Evolutionary conservation across 2,113 vertebrate species (phyloP).

Genomic region (Plotosus lineatus): DNA sequence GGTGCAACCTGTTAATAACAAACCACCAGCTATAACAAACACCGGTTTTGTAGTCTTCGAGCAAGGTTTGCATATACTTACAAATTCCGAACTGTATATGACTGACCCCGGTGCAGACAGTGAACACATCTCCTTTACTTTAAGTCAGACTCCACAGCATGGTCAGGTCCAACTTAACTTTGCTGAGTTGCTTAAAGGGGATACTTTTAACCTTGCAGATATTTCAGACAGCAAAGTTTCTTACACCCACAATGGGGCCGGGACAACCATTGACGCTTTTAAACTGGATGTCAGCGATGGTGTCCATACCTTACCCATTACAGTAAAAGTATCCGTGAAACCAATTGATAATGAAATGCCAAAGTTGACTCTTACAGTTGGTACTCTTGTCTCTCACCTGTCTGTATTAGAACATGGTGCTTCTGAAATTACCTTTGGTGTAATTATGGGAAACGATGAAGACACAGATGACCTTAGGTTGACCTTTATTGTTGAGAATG

Average conservation of each 20-base stretch:
- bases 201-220: conserved; percentile 79
- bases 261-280: conserved; percentile 77
- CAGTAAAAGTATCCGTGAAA: conserved; percentile 79
- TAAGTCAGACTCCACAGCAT: conserved; percentile 80
- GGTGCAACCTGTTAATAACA: conserved; percentile 89
- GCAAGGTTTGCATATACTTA: conserved; percentile 78
- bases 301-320: conserved; percentile 85
- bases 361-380: conserved; percentile 70
- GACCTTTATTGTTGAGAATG: conserved; percentile 86
- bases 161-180: conserved; percentile 79
- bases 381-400: conserved; percentile 84
- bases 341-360: conserved; percentile 81
- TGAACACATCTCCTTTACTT: conserved; percentile 77
- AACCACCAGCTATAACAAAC: conserved; percentile 90
- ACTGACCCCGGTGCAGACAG: conserved; percentile 82
- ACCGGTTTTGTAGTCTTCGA: conserved; percentile 84
- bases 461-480: conserved; percentile 86
- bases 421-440: conserved; percentile 83
- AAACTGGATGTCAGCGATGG: conserved; percentile 89
- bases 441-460: conserved; percentile 82
- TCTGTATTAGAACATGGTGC: conserved; percentile 91
- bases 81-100: conserved; percentile 77
- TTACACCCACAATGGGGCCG: conserved; percentile 82
- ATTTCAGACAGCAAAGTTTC: conserved; percentile 79
- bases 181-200: conserved; percentile 72